These are phyloP conservation scores for Sebastes paucispinis DNA, from an alignment of 2,797 vertebrate genomes.

Conservation along the genomic window DNA sequence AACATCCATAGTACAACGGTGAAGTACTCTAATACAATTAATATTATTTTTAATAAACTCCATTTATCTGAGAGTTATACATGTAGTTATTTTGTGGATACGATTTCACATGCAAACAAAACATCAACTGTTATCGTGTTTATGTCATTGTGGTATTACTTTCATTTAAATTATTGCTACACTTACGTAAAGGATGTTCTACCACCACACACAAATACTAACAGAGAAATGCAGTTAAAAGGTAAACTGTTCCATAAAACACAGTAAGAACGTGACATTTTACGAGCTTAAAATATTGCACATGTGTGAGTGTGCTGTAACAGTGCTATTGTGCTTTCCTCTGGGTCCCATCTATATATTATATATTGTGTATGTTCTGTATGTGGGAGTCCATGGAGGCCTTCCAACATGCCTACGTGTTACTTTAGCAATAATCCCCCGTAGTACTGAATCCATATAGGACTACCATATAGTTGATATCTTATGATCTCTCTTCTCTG, in stretches of 20 bases:
- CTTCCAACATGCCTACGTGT: constrained; percentile 32
- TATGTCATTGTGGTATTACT: not conserved
- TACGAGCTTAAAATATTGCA: not conserved
- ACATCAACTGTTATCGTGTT: no score
- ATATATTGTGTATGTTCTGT: constrained; percentile 1
- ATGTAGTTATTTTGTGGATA: not conserved
- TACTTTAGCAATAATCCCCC: constrained; percentile 23
- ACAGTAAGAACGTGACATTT: not conserved
- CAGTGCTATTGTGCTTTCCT: not conserved
- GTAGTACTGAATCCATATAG: not conserved
- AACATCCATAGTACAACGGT: not conserved
- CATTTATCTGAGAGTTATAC: not conserved
- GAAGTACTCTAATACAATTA: not conserved
- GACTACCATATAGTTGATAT: not conserved
- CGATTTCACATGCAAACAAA: not conserved
- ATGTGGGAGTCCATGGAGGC: constrained; percentile 28
- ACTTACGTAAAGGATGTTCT: not conserved
- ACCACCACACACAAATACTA: no score
- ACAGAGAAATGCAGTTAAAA: not conserved
- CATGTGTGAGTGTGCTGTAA: not conserved
- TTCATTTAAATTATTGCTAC: not conserved
- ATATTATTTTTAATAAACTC: not conserved
- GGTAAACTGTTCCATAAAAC: not conserved
- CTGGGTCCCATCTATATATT: not conserved
- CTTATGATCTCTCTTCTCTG: not conserved